Evolutionary conservation across 2,797 vertebrate genomes (phyloP), one percentile per base, ranked within the genome.

Genomic region (Micromesistius poutassou): DNA sequence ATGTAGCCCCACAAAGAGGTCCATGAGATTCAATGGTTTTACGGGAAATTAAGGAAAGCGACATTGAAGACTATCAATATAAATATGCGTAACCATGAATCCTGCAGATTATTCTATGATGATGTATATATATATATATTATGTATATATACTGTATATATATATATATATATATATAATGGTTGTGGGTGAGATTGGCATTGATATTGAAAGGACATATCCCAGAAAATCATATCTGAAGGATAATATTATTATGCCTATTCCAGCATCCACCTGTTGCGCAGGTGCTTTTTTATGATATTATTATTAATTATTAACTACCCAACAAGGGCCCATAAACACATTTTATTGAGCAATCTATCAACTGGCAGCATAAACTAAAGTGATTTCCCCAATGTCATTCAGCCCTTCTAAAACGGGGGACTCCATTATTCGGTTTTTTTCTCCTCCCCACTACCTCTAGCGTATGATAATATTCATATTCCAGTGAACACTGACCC

Each of bases 391-490:
- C 88, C 90, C 90, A 91, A 87, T 88, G 91, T 90, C 92, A 91
- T 91, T 91, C 87, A 94, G 89, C 92, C 86, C 85, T 79, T 87
- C 90, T 88, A 87, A 93, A 93, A 93, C 89, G 85, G 87, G n/a
- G 89, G 92, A 93, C 90, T 94, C 94, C 93, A 94, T 95, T 93
- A 91, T 93, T 95, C 95, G 1, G 12, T 46, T 16, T 46, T 16
- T 16, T 16, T 16, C 42, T 16, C 71, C 25, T 16, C 71, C n/a
- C n/a, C 66, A 81, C 79, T 78, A 10, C 68, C 33, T 80, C 85
- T 89, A 90, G 92, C 94, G 93, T 92, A 81, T 91, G 95, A 95
- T 95, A 89, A 94, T 94, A 92, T 92, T 92, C 85, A 90, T 85
- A 91, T 91, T 94, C 91, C 88, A 90, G 90, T 90, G 89, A 92